These are phyloP conservation scores for Sebastolobus alascanus DNA, from an alignment of 2,797 vertebrate genomes.

Conservation along the genomic window DNA sequence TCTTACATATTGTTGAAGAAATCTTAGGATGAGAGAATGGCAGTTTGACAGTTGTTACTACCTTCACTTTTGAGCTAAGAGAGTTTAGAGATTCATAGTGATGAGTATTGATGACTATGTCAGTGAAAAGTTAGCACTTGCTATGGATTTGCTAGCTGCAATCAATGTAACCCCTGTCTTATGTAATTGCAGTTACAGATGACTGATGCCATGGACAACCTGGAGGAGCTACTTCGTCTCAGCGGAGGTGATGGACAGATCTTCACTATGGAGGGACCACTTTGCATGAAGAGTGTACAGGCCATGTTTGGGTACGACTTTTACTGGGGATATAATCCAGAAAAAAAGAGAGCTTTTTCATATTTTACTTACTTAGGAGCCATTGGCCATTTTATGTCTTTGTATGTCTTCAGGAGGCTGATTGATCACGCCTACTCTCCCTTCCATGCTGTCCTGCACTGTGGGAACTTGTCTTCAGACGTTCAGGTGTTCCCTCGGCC, in stretches of 20 bases:
- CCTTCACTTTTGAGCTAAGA: neutral
- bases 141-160: neutral
- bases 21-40: neutral
- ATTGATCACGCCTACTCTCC: slow-evolving; percentile 97
- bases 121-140: neutral
- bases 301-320: slow-evolving; percentile 96
- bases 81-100: neutral
- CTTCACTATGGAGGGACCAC: slow-evolving; percentile 94
- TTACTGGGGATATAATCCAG: neutral
- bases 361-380: neutral
- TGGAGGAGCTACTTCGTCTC: slow-evolving; percentile 93
- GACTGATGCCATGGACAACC: slow-evolving; percentile 93
- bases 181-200: slow-evolving; percentile 89
- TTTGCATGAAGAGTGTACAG: slow-evolving; percentile 98
- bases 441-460: slow-evolving; percentile 96
- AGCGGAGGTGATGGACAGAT: slow-evolving; percentile 97
- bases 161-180: neutral
- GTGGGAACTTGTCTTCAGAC: slow-evolving; percentile 95
- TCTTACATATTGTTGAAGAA: neutral
- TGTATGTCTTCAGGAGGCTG: slow-evolving; percentile 87
- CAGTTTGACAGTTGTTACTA: neutral
- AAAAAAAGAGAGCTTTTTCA: neutral
- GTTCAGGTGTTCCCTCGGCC: slow-evolving; percentile 98
- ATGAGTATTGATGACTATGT: neutral
- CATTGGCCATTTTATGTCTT: neutral